Base-by-base conservation (phyloP, 2,113 vertebrate genomes). In the Notechis scutatus region DNA sequence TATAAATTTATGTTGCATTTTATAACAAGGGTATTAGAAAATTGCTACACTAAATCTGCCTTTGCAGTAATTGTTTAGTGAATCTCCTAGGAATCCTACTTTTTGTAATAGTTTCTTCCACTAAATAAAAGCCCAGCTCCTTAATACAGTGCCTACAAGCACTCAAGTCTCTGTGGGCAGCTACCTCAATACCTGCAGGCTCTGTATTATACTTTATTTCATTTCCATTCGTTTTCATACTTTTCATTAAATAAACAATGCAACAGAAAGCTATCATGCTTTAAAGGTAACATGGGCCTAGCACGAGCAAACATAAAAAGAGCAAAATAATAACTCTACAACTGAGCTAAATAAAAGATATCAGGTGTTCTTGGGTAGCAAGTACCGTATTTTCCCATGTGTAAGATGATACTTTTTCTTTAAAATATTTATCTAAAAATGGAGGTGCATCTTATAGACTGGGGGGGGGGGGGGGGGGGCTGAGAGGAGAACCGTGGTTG, bases 1-100 rank as follows among this genome's bases (percentile, higher is more conserved):
- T 98, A 98, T 69, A 97, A 94, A 24, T 92, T 18, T 93, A 93
- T 85, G 90, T 94, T 7, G 18, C 89, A 91, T 1, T 93, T 87
- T 50, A 59, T 88, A 85, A 86, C 21, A 85, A 54, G 24, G 0
- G 8, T 0, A 7, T 59, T 92, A 91, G 39, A 50, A 94, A 92
- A 4, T 85, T 15, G 8, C 57, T 85, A 93, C 91, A 15, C 88
- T 93, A 87, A 89, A 42, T 92, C 5, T 94, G 1, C 61, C 85
- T 12, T 26, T 69, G 55, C 7, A 90, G 55, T 54, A 81, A 9
- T 5, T 7, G 10, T 47, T 20, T 47, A 29, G 12, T 20, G 12
- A 47, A 59, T 42, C 5, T 64, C 42, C 50, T 29, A 20, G 3
- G 29, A 69, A 39, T 61, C 34, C 52, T 89, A 12, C 21, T 39